Conservation (phyloP, 2,797 vertebrate species). For the Tachyglossus aculeatus region DNA sequence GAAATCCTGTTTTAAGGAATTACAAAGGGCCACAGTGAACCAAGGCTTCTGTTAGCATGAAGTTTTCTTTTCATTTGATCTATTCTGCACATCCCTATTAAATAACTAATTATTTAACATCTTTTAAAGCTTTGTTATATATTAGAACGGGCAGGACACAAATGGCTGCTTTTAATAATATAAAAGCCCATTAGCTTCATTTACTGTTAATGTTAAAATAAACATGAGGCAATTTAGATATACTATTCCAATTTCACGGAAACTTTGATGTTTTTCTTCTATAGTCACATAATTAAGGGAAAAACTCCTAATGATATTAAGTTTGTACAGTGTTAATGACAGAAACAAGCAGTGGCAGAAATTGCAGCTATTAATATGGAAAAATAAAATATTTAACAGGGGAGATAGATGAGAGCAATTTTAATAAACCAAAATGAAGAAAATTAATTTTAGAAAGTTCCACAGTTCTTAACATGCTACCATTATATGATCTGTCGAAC, state of each 20-base stretch:
- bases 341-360: slow-evolving; percentile 80
- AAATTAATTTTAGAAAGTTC: slow-evolving; percentile 83
- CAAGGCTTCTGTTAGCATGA: slow-evolving; percentile 1
- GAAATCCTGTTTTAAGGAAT: slow-evolving; percentile 14
- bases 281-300: slow-evolving; percentile 87
- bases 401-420: slow-evolving; percentile 84
- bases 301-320: slow-evolving; percentile 87
- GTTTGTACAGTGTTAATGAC: slow-evolving; percentile 87
- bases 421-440: slow-evolving; percentile 85
- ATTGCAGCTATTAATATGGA: slow-evolving; percentile 85
- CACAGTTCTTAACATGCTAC: slow-evolving; percentile 61
- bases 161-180: slow-evolving; percentile 84
- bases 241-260: slow-evolving; percentile 86
- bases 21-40: slow-evolving; percentile 29
- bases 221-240: slow-evolving; percentile 87
- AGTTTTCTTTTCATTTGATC: slow-evolving; percentile 71
- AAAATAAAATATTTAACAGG: slow-evolving; percentile 85
- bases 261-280: slow-evolving; percentile 87
- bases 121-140: slow-evolving; percentile 79
- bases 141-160: slow-evolving; percentile 80
- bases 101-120: slow-evolving; percentile 86
- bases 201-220: slow-evolving; percentile 89
- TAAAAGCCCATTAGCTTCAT: slow-evolving; percentile 86
- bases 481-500: slow-evolving; percentile 54
- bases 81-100: slow-evolving; percentile 76